Percentiles rank a stretch among this genome's conserved stretches.
phyloP scores from a whole-genome alignment of 2,888 invertebrate genomes.

The Cephus pulcher region DNA sequence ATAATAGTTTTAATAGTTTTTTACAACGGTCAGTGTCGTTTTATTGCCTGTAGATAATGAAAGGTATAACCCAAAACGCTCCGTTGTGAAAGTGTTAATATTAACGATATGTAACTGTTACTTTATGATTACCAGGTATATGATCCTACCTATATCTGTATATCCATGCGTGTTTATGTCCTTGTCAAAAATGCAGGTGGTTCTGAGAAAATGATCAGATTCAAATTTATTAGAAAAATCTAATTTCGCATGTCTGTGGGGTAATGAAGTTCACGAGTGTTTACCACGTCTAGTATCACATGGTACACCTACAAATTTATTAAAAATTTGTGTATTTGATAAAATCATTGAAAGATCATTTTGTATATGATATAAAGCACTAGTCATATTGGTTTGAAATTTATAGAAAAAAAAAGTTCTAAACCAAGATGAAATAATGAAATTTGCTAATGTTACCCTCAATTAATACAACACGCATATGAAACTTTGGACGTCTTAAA shows the following conservation, averaged over 20 bases:
- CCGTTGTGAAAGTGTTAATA: no score
- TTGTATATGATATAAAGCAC: neutral
- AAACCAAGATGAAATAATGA: neutral
- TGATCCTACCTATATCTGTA: no score
- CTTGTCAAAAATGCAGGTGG: no score
- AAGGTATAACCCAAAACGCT: no score
- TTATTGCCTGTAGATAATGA: no score
- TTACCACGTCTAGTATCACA: neutral
- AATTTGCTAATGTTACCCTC: neutral
- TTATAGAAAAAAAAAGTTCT: neutral
- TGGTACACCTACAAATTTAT: no score
- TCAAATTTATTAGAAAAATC: neutral
- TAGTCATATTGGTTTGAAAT: neutral
- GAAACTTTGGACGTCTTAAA: neutral
- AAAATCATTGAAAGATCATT: neutral
- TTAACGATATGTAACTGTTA: no score
- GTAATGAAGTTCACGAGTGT: neutral
- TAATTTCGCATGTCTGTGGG: neutral
- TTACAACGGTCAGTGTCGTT: no score
- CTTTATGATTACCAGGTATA: no score
- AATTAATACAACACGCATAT: neutral
- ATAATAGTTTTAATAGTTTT: no score
- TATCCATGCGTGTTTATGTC: no score
- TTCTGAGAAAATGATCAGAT: neutral
- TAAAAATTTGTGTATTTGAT: neutral